phyloP scores from a whole-genome alignment of 2,888 invertebrate species.

The Eristalinus aeneus region DNA sequence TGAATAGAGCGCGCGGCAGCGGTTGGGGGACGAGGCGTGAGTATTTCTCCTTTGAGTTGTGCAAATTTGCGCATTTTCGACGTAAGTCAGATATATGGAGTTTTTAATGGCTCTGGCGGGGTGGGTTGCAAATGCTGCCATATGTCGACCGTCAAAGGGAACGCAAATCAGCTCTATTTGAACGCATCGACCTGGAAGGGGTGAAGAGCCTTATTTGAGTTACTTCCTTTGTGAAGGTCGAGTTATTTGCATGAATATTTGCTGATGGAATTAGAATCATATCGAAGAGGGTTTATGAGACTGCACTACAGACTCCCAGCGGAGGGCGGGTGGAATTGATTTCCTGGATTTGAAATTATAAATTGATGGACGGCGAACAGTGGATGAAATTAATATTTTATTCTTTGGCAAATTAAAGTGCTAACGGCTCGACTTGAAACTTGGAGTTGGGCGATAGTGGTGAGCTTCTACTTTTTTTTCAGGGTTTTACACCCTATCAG shows the following conservation, averaged over 20 bases:
- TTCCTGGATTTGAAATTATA: neutral
- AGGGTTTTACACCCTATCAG: no score
- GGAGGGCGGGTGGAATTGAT: neutral
- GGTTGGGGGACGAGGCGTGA: neutral
- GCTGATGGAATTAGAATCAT: constrained; percentile 63
- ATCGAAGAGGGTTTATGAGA: neutral
- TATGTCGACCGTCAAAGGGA: constrained; percentile 61
- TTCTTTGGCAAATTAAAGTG: no score
- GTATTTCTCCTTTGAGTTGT: constrained; percentile 32
- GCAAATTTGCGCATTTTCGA: constrained; percentile 39
- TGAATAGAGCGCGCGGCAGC: constrained; percentile 14
- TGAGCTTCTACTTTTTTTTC: no score
- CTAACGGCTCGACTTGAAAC: no score
- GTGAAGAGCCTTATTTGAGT: constrained; percentile 39
- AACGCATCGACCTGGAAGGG: constrained; percentile 24
- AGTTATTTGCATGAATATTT: constrained; percentile 43
- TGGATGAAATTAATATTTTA: no score
- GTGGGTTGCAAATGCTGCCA: constrained; percentile 56
- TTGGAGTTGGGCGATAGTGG: no score
- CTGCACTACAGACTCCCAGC: neutral
- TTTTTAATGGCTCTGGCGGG: constrained; percentile 26
- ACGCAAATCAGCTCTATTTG: constrained; percentile 54
- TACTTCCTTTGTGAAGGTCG: constrained; percentile 48
- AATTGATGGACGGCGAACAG: neutral
- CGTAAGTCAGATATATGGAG: constrained; percentile 30